phyloP scores from a whole-genome alignment of 2,797 vertebrate genomes.

The Mionectes olivaceus region DNA sequence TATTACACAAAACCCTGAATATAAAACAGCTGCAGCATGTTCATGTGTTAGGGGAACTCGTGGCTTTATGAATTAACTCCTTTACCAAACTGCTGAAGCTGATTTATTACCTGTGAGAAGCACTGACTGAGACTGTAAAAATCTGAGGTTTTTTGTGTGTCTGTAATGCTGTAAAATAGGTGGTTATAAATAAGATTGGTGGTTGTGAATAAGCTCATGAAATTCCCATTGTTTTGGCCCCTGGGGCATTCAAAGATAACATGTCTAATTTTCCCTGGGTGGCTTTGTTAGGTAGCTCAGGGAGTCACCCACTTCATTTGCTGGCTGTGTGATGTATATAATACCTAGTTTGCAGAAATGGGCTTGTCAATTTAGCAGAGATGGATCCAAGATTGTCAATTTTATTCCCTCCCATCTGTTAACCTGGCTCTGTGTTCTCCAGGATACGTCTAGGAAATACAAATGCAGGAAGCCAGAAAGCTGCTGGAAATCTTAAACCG shows the following conservation, averaged over 20 bases:
- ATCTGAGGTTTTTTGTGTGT: background rate
- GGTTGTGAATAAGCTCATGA: slow-evolving; percentile 1
- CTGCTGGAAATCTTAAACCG: background rate
- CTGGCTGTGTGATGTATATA: background rate
- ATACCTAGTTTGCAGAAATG: slow-evolving; percentile 1
- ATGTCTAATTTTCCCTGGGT: background rate
- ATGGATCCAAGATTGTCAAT: slow-evolving; percentile 1
- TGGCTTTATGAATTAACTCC: slow-evolving; percentile 36
- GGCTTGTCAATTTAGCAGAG: slow-evolving; percentile 28
- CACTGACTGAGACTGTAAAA: slow-evolving; percentile 1
- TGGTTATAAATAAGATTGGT: slow-evolving; percentile 17
- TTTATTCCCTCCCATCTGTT: slow-evolving; percentile 46
- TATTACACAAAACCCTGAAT: background rate
- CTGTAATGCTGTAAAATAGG: background rate
- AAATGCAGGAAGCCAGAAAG: background rate
- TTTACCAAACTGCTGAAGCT: slow-evolving; percentile 1
- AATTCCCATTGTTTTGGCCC: background rate
- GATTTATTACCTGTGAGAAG: slow-evolving; percentile 18
- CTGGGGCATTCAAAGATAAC: background rate
- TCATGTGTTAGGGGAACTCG: background rate
- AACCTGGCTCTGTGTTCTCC: background rate
- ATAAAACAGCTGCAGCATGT: background rate
- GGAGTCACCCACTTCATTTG: background rate
- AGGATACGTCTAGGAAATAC: background rate
- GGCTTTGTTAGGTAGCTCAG: background rate